Percentiles rank a stretch among this genome's conserved stretches.
Evolutionary conservation across 1,140 invertebrate species (phyloP).

Genomic region (Drosophila serrata): DNA sequence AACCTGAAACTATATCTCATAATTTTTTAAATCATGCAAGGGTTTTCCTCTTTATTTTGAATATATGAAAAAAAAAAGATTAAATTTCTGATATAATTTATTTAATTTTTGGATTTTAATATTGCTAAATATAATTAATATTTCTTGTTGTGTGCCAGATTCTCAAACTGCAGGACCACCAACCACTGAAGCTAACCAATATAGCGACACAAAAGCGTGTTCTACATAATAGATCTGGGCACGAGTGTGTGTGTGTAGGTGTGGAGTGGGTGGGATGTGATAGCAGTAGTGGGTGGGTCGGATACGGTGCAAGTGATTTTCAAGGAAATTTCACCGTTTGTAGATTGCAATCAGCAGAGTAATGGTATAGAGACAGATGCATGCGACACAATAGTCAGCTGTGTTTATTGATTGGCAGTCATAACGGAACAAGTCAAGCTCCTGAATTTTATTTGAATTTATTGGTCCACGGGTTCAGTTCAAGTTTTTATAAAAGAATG

Average conservation of each 20-base stretch:
- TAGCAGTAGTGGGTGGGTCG: too few relatives aligned
- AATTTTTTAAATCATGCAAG: not conserved
- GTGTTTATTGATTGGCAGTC: conserved; percentile 23
- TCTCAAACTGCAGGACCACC: conserved; percentile 11
- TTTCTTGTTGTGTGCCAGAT: conserved; percentile 1
- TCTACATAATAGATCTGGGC: conserved; percentile 39
- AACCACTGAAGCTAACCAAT: conserved; percentile 61
- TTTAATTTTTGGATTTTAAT: not conserved
- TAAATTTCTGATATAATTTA: too few relatives aligned
- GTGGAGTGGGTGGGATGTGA: not conserved
- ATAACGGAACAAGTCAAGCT: conserved; percentile 3
- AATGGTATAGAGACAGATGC: conserved; percentile 27
- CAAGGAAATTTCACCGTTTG: conserved; percentile 50
- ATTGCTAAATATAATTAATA: not conserved
- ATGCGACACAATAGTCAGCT: conserved; percentile 4
- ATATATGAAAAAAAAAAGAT: too few relatives aligned
- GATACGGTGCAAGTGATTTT: conserved; percentile 32
- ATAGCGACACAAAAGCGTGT: conserved; percentile 40
- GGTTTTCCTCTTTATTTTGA: not conserved
- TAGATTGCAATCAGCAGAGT: conserved; percentile 41
- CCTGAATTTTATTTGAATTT: conserved; percentile 3
- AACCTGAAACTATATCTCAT: not conserved
- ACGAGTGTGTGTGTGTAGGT: conserved; percentile 1
- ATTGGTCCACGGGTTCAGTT: not conserved
- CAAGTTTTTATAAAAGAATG: not conserved